Evolutionary conservation across 2,888 invertebrate species (phyloP).

Genomic region (Drosophila subsilvestris): DNA sequence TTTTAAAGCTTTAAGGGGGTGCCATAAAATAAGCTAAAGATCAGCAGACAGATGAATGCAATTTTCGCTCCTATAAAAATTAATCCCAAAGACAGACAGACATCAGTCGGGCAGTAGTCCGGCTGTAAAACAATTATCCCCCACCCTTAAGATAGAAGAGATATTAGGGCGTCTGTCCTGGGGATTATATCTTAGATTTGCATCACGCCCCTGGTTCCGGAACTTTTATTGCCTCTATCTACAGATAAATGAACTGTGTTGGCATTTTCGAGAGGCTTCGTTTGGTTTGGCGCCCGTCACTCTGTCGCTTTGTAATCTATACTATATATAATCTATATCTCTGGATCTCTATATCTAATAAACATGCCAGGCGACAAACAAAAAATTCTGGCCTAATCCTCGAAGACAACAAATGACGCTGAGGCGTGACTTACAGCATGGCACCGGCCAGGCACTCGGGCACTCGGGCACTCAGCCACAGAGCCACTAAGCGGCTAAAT

Average conservation of each 20-base stretch:
- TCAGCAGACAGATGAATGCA: neutral
- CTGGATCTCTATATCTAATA: conserved; percentile 35
- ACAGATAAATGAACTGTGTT: neutral
- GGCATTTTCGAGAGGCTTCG: conserved; percentile 17
- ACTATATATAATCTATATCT: conserved; percentile 49
- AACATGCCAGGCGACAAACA: conserved; percentile 50
- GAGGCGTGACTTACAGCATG: conserved; percentile 69
- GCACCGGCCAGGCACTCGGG: neutral
- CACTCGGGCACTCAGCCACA: no score
- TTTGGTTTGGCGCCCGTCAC: conserved; percentile 6
- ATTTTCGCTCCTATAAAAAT: neutral
- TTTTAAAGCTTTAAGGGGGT: neutral
- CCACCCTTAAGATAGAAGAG: conserved; percentile 1
- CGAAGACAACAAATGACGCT: conserved; percentile 33
- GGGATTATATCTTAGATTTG: conserved; percentile 1
- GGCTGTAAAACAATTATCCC: neutral
- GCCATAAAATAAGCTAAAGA: neutral
- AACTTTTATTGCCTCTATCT: conserved; percentile 15
- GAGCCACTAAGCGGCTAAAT: conserved; percentile 17
- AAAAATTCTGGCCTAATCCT: conserved; percentile 45
- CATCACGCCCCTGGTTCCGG: conserved; percentile 43
- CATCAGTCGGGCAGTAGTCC: no score
- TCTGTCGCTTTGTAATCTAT: conserved; percentile 54
- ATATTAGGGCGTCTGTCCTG: neutral
- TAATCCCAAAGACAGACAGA: neutral